A percentile compares a stretch with the other conserved stretches of the same genome.
Conservation (phyloP, 2,797 vertebrate species). For the Graptemys geographica region DNA sequence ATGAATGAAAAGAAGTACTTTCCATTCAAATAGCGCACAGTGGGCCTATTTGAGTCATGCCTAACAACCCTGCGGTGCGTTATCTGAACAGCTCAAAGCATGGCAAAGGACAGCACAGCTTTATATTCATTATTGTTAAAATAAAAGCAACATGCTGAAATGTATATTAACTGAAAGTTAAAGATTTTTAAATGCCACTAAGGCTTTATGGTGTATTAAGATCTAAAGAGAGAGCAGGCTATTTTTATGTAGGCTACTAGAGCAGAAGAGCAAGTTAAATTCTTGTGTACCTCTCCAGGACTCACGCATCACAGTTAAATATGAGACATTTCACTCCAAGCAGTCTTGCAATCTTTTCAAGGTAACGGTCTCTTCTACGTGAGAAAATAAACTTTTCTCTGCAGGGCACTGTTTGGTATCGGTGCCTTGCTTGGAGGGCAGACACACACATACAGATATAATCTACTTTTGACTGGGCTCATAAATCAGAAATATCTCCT, state of each 20-base stretch:
- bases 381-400: slow-evolving; percentile 36
- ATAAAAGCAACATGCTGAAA: slow-evolving; percentile 50
- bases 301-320: background rate
- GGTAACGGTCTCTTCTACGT: slow-evolving; percentile 6
- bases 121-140: slow-evolving; percentile 46
- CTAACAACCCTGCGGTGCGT: slow-evolving; percentile 19
- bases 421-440: slow-evolving; percentile 4
- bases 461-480: slow-evolving; percentile 35
- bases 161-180: background rate
- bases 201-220: slow-evolving; percentile 2
- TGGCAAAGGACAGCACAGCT: slow-evolving; percentile 44
- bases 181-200: slow-evolving; percentile 28
- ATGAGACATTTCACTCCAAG: slow-evolving; percentile 21
- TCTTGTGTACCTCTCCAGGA: background rate
- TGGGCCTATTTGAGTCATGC: slow-evolving; percentile 35
- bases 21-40: slow-evolving; percentile 39
- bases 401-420: slow-evolving; percentile 16
- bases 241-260: background rate
- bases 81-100: slow-evolving; percentile 47
- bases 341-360: slow-evolving; percentile 35
- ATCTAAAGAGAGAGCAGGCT: background rate
- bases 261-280: background rate
- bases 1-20: slow-evolving; percentile 51
- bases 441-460: slow-evolving; percentile 21
- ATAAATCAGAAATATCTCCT: slow-evolving; percentile 33